Conservation (phyloP, 2,888 invertebrate species). For the Trachelus troglodyta region DNA sequence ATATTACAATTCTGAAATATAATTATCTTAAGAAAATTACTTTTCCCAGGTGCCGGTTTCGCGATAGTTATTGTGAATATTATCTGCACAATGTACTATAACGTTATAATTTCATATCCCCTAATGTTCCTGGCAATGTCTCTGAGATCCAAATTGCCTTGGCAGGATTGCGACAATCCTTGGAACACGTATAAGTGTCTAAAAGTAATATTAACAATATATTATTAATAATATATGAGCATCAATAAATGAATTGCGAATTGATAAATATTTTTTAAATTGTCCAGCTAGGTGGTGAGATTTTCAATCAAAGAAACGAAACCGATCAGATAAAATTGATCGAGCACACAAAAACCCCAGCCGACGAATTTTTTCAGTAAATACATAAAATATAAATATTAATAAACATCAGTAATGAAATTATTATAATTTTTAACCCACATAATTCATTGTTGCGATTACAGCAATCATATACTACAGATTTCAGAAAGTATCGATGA, state of each 20-base stretch:
- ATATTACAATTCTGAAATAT: not conserved
- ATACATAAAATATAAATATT: conserved; percentile 40
- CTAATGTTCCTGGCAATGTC: conserved; percentile 82
- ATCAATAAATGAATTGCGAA: not conserved
- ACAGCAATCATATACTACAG: conserved; percentile 81
- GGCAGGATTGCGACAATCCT: conserved; percentile 80
- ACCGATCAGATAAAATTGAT: conserved; percentile 32
- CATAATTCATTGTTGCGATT: conserved; percentile 40
- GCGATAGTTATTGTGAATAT: conserved; percentile 84
- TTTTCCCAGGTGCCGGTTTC: conserved; percentile 82
- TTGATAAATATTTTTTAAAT: not conserved
- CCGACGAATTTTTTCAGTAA: conserved; percentile 89
- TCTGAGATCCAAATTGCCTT: conserved; percentile 76
- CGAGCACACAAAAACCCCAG: conserved; percentile 72
- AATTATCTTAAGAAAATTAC: conserved; percentile 17
- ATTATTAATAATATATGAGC: not conserved
- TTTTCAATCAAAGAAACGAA: conserved; percentile 29
- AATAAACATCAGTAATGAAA: conserved; percentile 1
- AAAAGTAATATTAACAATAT: conserved; percentile 64
- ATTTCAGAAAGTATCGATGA: conserved; percentile 80
- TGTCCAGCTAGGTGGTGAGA: conserved; percentile 58
- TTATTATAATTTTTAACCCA: conserved; percentile 3
- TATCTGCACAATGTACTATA: conserved; percentile 86
- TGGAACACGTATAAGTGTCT: conserved; percentile 87
- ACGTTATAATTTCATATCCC: conserved; percentile 87